These are phyloP conservation scores for Automeris io DNA, from an alignment of 2,888 invertebrate species.

Conservation along the genomic window DNA sequence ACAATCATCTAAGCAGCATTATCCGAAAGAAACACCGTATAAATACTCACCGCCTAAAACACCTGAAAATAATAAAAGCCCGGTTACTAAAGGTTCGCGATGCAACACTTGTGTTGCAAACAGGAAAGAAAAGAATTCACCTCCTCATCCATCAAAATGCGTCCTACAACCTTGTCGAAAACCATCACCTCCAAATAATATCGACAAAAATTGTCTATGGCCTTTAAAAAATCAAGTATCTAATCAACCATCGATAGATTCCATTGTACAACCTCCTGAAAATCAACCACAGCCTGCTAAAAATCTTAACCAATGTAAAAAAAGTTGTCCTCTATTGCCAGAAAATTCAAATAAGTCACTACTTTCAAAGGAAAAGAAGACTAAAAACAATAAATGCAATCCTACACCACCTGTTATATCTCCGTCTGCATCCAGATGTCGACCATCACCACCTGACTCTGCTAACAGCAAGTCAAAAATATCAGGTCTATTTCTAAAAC, in stretches of 20 bases:
- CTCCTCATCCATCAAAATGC: slow-evolving; percentile 4
- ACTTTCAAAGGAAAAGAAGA: slow-evolving; percentile 9
- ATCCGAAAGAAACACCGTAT: background rate
- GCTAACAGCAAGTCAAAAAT: slow-evolving; percentile 14
- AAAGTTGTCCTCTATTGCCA: background rate
- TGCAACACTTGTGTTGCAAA: slow-evolving; percentile 4
- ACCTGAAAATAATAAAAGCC: background rate
- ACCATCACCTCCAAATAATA: slow-evolving; percentile 6
- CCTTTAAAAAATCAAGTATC: slow-evolving; percentile 9
- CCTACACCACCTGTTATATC: slow-evolving; percentile 7
- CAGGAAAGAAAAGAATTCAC: slow-evolving; percentile 5
- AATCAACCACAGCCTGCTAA: background rate
- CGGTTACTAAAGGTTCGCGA: no score
- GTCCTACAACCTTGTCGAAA: slow-evolving; percentile 10
- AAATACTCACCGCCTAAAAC: background rate
- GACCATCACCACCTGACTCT: slow-evolving; percentile 9
- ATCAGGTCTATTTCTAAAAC: slow-evolving; percentile 34
- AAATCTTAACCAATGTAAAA: background rate
- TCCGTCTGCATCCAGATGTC: slow-evolving; percentile 5
- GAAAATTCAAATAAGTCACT: background rate
- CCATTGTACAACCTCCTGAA: background rate
- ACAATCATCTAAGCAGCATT: background rate
- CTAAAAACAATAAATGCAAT: slow-evolving; percentile 16
- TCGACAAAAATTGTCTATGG: slow-evolving; percentile 7
- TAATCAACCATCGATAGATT: slow-evolving; percentile 1